phyloP scores from a whole-genome alignment of 1,140 invertebrate genomes.

The Pemphigus obesinymphae region DNA sequence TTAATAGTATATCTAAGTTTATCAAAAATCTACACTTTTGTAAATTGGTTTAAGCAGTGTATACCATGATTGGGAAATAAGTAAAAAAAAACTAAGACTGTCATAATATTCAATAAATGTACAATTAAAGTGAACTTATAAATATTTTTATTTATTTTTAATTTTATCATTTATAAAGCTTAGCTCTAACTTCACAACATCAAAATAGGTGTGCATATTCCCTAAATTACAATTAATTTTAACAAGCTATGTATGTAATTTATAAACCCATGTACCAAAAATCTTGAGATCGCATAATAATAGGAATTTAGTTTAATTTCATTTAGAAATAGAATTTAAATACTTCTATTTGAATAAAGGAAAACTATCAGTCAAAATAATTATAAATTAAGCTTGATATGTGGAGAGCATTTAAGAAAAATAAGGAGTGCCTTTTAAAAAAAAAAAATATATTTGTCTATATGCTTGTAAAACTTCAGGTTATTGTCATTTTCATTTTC shows the following conservation, averaged over 20 bases:
- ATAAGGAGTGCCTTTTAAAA: neutral
- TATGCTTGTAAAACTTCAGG: slow-evolving; percentile 9
- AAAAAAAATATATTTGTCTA: neutral
- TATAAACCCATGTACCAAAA: slow-evolving; percentile 33
- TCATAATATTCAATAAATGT: slow-evolving; percentile 29
- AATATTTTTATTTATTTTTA: slow-evolving; percentile 17
- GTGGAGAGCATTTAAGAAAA: slow-evolving; percentile 15
- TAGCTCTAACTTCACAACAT: slow-evolving; percentile 30
- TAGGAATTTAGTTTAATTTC: slow-evolving; percentile 11
- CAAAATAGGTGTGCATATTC: slow-evolving; percentile 3
- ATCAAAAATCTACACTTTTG: neutral
- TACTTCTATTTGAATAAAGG: neutral
- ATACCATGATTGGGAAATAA: slow-evolving; percentile 8
- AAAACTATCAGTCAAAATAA: neutral
- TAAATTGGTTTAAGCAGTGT: neutral
- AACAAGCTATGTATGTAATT: slow-evolving; percentile 26
- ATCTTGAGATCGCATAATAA: slow-evolving; percentile 1
- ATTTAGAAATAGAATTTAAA: neutral
- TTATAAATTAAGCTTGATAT: slow-evolving; percentile 27
- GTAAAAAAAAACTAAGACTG: slow-evolving; percentile 14
- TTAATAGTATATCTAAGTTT: neutral
- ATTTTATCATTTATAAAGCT: slow-evolving; percentile 29
- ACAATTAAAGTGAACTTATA: slow-evolving; percentile 9
- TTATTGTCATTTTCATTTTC: slow-evolving; percentile 26
- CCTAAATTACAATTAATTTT: slow-evolving; percentile 7